Conservation (phyloP, 1,140 invertebrate genomes). For the Planococcus citri region DNA sequence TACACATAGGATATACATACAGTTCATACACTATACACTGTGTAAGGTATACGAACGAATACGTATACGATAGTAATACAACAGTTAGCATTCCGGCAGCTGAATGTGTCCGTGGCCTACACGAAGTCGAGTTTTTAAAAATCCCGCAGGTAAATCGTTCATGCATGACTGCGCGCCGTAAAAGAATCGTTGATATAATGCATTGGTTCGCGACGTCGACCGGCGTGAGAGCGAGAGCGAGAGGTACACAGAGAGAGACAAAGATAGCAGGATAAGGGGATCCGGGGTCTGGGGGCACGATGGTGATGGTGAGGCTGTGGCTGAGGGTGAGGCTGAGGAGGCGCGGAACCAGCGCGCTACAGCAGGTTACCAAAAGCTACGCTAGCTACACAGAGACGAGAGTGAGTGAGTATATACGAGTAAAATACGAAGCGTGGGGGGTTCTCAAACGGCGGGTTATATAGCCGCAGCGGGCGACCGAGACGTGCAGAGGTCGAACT, state of each 20-base stretch:
- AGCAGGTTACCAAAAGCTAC: neutral
- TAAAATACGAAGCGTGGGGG: constrained; percentile 15
- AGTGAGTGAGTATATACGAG: too few species aligned
- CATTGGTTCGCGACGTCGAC: constrained; percentile 11
- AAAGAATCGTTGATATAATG: constrained; percentile 19
- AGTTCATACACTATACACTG: too few species aligned
- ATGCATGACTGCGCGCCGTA: constrained; percentile 14
- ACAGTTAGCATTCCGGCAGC: constrained; percentile 17
- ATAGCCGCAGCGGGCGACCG: neutral
- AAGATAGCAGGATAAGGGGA: neutral
- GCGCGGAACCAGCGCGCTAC: neutral
- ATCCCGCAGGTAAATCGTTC: constrained; percentile 14
- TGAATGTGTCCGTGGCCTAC: constrained; percentile 17
- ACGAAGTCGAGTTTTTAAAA: constrained; percentile 4
- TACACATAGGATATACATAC: too few species aligned
- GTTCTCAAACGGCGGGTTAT: neutral
- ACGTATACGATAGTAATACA: neutral
- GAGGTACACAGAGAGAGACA: neutral
- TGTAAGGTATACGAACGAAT: too few species aligned
- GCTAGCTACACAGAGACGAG: neutral
- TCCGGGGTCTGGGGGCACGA: neutral
- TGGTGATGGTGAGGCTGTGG: neutral
- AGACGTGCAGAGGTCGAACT: neutral
- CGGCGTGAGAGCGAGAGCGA: neutral
- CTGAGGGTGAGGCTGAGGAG: too few species aligned